Percentiles rank a stretch among this genome's conserved stretches.
Evolutionary conservation across 1,140 invertebrate species (phyloP).

Genomic region (Philotrypesis tridentata): DNA sequence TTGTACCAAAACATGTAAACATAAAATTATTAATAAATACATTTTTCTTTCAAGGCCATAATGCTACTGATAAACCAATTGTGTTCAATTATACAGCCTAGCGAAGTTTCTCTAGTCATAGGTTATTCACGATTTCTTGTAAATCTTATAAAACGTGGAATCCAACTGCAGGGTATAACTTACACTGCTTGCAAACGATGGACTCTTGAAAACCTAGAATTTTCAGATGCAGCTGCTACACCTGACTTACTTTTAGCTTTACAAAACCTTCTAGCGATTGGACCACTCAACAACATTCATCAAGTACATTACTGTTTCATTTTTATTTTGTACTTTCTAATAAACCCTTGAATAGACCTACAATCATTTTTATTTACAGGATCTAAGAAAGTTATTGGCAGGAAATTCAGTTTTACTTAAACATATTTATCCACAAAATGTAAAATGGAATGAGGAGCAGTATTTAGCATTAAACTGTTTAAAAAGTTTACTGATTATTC

Average conservation of each 20-base stretch:
- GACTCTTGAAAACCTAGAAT: constrained; percentile 65
- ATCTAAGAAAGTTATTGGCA: constrained; percentile 59
- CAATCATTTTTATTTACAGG: constrained; percentile 55
- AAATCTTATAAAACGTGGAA: constrained; percentile 65
- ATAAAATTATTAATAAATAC: background rate
- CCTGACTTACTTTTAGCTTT: constrained; percentile 60
- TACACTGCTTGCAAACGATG: constrained; percentile 65
- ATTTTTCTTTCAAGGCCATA: constrained; percentile 60
- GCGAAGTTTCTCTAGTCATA: constrained; percentile 66
- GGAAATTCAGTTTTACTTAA: constrained; percentile 56
- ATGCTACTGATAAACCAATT: constrained; percentile 70
- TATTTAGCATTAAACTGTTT: constrained; percentile 62
- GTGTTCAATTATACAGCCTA: constrained; percentile 64
- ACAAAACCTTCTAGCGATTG: constrained; percentile 57
- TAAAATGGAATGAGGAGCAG: constrained; percentile 61
- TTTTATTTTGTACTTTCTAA: background rate
- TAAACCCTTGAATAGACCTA: background rate
- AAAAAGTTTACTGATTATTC: constrained; percentile 63
- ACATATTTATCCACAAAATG: constrained; percentile 52
- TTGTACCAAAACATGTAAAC: background rate
- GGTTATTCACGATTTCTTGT: constrained; percentile 69
- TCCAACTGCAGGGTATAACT: constrained; percentile 64
- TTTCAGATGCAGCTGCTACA: constrained; percentile 50
- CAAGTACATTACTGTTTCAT: constrained; percentile 53
- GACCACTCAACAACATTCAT: constrained; percentile 56